Conservation (phyloP, 2,113 vertebrate species). For the Ictalurus punctatus region DNA sequence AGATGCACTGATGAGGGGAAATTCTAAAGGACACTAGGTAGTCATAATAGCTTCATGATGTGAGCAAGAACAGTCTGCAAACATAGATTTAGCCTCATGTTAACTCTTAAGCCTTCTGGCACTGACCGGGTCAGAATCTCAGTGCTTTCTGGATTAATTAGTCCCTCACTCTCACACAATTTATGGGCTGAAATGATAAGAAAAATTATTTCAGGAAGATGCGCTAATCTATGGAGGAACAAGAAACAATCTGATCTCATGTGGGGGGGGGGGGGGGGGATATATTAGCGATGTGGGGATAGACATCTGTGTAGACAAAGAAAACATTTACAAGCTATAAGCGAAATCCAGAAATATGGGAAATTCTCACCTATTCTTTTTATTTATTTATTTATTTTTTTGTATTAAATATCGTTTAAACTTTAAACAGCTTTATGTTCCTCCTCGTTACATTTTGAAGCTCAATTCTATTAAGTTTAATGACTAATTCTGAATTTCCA, state of each 20-base stretch:
- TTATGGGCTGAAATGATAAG: slow-evolving; percentile 65
- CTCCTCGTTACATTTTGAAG: background rate
- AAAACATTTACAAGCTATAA: background rate
- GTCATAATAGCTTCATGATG: slow-evolving; percentile 83
- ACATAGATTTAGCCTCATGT: slow-evolving; percentile 93
- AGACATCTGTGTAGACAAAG: background rate
- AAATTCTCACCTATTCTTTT: background rate
- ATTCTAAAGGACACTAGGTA: slow-evolving; percentile 73
- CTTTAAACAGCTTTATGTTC: background rate
- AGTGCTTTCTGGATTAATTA: slow-evolving; percentile 86
- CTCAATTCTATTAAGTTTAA: background rate
- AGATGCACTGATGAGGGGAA: slow-evolving; percentile 61
- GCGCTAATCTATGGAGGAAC: background rate
- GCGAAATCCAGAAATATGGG: background rate
- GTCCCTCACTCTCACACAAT: slow-evolving; percentile 77
- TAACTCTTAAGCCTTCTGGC: slow-evolving; percentile 84
- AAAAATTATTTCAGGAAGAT: slow-evolving; percentile 10
- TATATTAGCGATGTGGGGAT: background rate
- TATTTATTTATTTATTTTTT: too few relatives aligned
- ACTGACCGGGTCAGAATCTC: slow-evolving; percentile 83
- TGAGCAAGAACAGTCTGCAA: slow-evolving; percentile 83
- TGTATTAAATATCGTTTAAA: background rate
- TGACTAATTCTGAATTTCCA: background rate
- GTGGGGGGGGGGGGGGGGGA: too few relatives aligned
- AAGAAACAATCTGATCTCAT: background rate